phyloP scores from a whole-genome alignment of 2,797 vertebrate species.

The Nyctibius grandis region DNA sequence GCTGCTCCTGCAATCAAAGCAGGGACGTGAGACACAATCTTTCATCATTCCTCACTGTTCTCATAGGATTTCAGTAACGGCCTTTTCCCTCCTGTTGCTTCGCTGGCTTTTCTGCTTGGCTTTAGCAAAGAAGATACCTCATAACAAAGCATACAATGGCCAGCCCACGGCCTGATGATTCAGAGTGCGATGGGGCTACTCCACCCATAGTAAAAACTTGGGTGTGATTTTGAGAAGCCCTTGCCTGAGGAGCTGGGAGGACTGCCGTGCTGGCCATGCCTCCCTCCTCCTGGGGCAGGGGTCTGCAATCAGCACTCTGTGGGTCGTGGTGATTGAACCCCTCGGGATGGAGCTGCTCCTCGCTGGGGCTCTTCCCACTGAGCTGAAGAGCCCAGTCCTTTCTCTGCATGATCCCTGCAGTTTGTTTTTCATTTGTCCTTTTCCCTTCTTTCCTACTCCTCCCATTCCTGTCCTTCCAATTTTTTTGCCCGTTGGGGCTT shows the following conservation, averaged over 20 bases:
- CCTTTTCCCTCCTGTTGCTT: neutral
- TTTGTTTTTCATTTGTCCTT: neutral
- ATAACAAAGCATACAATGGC: neutral
- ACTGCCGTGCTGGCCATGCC: fast-evolving
- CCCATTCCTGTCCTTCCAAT: neutral
- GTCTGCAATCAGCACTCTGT: neutral
- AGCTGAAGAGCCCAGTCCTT: neutral
- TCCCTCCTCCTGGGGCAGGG: neutral
- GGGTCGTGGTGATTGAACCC: neutral
- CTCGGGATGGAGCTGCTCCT: neutral
- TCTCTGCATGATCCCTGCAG: neutral
- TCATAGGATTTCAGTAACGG: neutral
- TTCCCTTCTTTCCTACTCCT: slow-evolving; percentile 9
- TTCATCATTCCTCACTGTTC: neutral
- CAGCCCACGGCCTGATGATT: neutral
- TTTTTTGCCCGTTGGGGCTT: neutral
- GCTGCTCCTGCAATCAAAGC: neutral
- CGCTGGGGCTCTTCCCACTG: fast-evolving
- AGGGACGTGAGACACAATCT: neutral
- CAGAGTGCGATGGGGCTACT: neutral
- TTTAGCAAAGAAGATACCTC: neutral
- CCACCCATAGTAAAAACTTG: slow-evolving; percentile 27
- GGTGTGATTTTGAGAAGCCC: neutral
- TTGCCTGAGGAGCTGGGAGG: neutral
- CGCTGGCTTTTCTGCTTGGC: slow-evolving; percentile 7